Conservation (phyloP, 2,113 vertebrate genomes). For the Donacobius atricapilla region DNA sequence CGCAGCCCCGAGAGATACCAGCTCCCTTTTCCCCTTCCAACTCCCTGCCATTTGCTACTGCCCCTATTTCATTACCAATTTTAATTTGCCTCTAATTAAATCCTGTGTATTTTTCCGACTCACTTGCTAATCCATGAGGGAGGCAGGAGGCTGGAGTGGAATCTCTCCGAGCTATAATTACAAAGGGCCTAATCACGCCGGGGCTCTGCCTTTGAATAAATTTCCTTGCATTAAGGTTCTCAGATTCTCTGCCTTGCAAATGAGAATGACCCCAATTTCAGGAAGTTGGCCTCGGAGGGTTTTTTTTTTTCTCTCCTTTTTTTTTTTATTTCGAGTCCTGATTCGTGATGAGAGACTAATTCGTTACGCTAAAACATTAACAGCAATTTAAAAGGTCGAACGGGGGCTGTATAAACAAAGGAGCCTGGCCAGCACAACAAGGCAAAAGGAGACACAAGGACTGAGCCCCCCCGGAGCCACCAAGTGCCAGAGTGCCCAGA, state of each 20-base stretch:
- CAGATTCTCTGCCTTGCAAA: conserved; percentile 98
- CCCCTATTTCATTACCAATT: conserved; percentile 99
- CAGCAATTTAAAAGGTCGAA: conserved; percentile 98
- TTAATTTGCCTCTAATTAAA: conserved; percentile 99
- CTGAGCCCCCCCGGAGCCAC: not conserved
- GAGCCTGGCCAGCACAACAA: conserved; percentile 72
- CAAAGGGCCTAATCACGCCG: conserved; percentile 98
- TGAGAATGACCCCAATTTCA: conserved; percentile 99
- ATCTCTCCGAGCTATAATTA: conserved; percentile 98
- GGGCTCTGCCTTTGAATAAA: conserved; percentile 92
- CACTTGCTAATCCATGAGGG: conserved; percentile 96
- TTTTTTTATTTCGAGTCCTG: conserved; percentile 88
- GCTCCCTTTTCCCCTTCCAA: conserved; percentile 75
- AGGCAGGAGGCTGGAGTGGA: conserved; percentile 91
- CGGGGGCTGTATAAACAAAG: conserved; percentile 83
- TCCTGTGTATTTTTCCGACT: conserved; percentile 99
- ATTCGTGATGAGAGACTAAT: conserved; percentile 99
- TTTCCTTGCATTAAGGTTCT: conserved; percentile 88
- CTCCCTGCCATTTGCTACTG: conserved; percentile 90
- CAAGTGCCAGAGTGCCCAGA: conserved; percentile 1
- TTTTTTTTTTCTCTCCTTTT: conserved; percentile 66
- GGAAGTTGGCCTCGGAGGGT: conserved; percentile 89
- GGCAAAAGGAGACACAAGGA: conserved; percentile 65
- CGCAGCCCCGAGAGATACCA: conserved; percentile 74
- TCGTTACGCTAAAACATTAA: conserved; percentile 99